phyloP scores from a whole-genome alignment of 2,113 vertebrate genomes.

The Nothoprocta pentlandii region DNA sequence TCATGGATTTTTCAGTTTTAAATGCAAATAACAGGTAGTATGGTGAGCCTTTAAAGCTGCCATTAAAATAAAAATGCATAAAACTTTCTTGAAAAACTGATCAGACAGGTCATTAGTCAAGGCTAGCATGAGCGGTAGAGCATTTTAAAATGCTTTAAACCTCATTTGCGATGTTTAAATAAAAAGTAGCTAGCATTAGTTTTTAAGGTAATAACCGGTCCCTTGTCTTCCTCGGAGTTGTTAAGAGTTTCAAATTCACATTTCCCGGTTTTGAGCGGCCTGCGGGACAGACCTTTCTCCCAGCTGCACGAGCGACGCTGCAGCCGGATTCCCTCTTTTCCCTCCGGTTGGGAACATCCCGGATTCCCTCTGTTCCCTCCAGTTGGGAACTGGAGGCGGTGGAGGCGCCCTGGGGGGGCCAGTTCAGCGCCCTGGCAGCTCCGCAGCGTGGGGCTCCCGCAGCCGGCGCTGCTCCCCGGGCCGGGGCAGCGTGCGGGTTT shows the following conservation, averaged over 20 bases:
- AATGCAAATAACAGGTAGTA: constrained; percentile 55
- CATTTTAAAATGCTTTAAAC: constrained; percentile 13
- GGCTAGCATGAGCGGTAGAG: neutral
- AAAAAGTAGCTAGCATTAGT: neutral
- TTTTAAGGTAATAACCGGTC: neutral
- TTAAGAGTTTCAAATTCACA: neutral
- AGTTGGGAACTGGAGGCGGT: too few relatives aligned
- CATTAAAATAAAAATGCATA: constrained; percentile 30
- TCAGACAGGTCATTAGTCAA: constrained; percentile 37
- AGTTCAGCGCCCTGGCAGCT: neutral
- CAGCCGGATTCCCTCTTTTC: neutral
- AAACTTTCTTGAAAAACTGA: constrained; percentile 27
- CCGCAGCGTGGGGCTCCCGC: fast-evolving
- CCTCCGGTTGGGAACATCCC: too few relatives aligned
- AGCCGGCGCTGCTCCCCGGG: fast-evolving
- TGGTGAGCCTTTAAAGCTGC: constrained; percentile 40
- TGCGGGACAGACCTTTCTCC: fast-evolving
- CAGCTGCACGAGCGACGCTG: neutral
- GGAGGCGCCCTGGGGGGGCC: too few relatives aligned
- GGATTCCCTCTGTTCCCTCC: too few relatives aligned
- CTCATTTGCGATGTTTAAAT: neutral
- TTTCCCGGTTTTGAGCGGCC: neutral
- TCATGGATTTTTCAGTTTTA: constrained; percentile 49
- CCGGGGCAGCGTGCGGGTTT: fast-evolving
- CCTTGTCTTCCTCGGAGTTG: neutral